Base-by-base conservation (phyloP, 2,797 vertebrate species). In the Australoheros facetus region DNA sequence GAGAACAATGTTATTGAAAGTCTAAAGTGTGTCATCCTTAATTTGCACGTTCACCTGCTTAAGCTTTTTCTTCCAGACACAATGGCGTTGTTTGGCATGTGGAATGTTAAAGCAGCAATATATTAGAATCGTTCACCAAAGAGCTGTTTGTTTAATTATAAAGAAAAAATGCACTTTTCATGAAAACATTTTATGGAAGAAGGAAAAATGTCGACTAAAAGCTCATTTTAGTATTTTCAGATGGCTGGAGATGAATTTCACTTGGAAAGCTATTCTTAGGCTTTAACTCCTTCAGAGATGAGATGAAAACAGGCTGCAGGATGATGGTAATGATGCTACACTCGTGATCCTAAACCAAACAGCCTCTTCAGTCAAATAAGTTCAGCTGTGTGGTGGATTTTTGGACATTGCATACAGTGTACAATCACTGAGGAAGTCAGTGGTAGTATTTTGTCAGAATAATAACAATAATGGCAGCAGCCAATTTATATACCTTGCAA, bases 41-140 rank as follows among this genome's bases (percentile, higher is more conserved):
- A 17, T 79, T 66, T 55, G 74, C 14, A 39, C 28, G 19, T 87
- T 80, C 30, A 77, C 26, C 28, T 30, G 39, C 30, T 37, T 4
- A 72, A 23, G 8, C 26, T 51, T 45, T 69, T 60, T 86, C 23
- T 58, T 62, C 28, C 53, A 77, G 56, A 60, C 12, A 78, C 64
- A 51, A n/a, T n/a, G n/a, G n/a, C n/a, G n/a, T n/a, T n/a, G 23
- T 23, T 28, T 8, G 16, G 14, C 51, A 48, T 71, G 37, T 62
- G 51, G 21, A 48, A 60, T 55, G n/a, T 71, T 66, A 66, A 1
- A 5, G 9, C n/a, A 76, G 13, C 56, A 73, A 7, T 5, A 17
- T 37, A 39, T 30, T 66, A 56, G 21, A 83, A 59, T 62, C 6
- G 39, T 60, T 71, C 4, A 53, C 51, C 54, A 81, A 56, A 76